phyloP scores from a whole-genome alignment of 2,888 invertebrate genomes.

The Steromphala cineraria region DNA sequence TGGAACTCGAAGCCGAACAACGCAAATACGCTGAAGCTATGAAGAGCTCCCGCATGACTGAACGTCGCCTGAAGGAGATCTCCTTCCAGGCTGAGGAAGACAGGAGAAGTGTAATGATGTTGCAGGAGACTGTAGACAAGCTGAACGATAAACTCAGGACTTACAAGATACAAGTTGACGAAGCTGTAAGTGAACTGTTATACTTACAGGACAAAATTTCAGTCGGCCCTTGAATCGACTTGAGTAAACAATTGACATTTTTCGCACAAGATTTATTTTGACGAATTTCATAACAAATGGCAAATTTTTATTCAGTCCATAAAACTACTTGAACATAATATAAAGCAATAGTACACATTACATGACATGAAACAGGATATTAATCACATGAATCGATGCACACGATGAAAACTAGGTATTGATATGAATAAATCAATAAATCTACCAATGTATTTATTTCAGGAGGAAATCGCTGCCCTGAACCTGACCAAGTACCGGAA shows the following conservation, averaged over 20 bases:
- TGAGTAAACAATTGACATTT: no score
- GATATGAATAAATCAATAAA: no score
- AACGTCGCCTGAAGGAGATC: constrained; percentile 96
- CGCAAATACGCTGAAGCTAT: constrained; percentile 98
- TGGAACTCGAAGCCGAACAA: constrained; percentile 97
- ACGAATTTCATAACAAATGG: no score
- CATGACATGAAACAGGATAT: no score
- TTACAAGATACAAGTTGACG: constrained; percentile 99
- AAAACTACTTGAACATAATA: no score
- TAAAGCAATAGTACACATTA: no score
- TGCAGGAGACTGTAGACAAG: constrained; percentile 99
- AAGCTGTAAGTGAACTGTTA: constrained; percentile 81
- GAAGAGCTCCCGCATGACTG: constrained; percentile 98
- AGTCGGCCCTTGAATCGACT: no score
- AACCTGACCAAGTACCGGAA: constrained; percentile 78
- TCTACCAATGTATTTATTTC: constrained; percentile 14
- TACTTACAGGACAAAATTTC: no score
- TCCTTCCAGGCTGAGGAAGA: constrained; percentile 90
- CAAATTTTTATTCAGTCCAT: no score
- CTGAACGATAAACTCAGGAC: constrained; percentile 98
- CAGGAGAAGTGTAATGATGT: constrained; percentile 99
- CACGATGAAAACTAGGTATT: no score
- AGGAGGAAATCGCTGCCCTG: constrained; percentile 77
- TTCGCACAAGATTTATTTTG: no score
- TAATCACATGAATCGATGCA: no score